phyloP scores from a whole-genome alignment of 2,113 vertebrate species.

The Osmerus mordax region DNA sequence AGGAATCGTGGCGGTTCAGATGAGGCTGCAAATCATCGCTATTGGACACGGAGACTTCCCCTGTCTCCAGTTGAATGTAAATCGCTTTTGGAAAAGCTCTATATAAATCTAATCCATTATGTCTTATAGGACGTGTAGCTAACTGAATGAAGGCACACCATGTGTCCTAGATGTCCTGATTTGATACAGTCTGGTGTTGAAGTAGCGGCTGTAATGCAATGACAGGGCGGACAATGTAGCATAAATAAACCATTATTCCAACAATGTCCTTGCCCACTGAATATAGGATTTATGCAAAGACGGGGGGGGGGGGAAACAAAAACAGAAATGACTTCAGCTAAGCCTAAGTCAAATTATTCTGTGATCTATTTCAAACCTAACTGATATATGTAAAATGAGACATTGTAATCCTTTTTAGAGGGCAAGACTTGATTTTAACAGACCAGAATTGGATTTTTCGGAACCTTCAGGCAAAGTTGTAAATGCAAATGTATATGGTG shows the following conservation, averaged over 20 bases:
- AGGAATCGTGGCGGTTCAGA: background rate
- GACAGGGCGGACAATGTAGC: constrained; percentile 41
- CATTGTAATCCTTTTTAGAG: constrained; percentile 39
- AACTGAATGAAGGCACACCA: constrained; percentile 42
- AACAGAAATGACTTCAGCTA: constrained; percentile 1
- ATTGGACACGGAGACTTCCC: background rate
- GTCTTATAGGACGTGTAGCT: constrained; percentile 45
- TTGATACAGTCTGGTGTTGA: constrained; percentile 52
- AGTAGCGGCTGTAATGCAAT: constrained; percentile 48
- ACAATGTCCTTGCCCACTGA: constrained; percentile 3
- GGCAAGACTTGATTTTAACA: constrained; percentile 30
- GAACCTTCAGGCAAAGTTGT: constrained; percentile 41
- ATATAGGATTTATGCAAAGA: constrained; percentile 6
- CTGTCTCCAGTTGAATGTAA: constrained; percentile 30
- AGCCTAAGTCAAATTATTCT: background rate
- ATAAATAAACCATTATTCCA: background rate
- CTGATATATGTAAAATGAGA: constrained; percentile 15
- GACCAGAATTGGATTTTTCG: constrained; percentile 27
- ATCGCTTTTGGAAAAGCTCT: constrained; percentile 30
- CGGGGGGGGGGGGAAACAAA: too few species aligned
- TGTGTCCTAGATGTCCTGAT: constrained; percentile 53
- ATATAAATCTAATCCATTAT: constrained; percentile 51
- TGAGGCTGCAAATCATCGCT: background rate
- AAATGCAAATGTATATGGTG: constrained; percentile 33
- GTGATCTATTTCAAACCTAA: background rate